Evolutionary conservation across 2,888 invertebrate genomes (phyloP).

Genomic region (Drymonia ruficornis): DNA sequence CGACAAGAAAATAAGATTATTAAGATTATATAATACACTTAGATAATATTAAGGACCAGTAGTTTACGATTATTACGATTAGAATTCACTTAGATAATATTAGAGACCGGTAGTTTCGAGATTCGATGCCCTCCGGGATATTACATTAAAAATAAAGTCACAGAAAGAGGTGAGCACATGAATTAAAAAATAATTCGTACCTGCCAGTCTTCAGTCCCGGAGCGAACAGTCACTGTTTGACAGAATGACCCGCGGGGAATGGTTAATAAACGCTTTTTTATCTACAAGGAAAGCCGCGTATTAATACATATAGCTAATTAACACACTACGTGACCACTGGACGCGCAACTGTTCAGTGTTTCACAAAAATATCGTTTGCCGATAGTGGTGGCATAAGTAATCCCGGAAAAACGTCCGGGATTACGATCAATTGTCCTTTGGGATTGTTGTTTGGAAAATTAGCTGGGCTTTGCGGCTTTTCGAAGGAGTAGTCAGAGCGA

Average conservation of each 20-base stretch:
- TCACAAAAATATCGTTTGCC: slow-evolving; percentile 19
- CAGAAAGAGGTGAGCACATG: not conserved
- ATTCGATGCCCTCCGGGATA: no score
- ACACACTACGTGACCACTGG: slow-evolving; percentile 28
- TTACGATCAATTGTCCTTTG: not conserved
- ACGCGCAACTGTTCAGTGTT: slow-evolving; percentile 26
- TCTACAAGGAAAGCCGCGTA: slow-evolving; percentile 77
- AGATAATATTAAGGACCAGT: no score
- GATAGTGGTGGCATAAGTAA: slow-evolving; percentile 15
- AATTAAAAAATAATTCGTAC: slow-evolving; percentile 1
- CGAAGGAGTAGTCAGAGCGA: no score
- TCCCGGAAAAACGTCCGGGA: slow-evolving; percentile 9
- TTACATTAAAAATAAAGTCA: not conserved
- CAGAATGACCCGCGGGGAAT: slow-evolving; percentile 12
- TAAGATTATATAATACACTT: no score
- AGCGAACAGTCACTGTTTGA: not conserved
- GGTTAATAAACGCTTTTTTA: slow-evolving; percentile 64
- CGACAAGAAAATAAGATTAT: no score
- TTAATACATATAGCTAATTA: slow-evolving; percentile 62
- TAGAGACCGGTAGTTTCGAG: no score
- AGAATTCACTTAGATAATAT: no score
- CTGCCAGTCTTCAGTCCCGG: not conserved
- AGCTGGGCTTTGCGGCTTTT: no score
- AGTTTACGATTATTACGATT: no score
- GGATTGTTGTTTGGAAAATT: no score